Conservation (phyloP, 2,113 vertebrate species). For the Myiagra hebetior region DNA sequence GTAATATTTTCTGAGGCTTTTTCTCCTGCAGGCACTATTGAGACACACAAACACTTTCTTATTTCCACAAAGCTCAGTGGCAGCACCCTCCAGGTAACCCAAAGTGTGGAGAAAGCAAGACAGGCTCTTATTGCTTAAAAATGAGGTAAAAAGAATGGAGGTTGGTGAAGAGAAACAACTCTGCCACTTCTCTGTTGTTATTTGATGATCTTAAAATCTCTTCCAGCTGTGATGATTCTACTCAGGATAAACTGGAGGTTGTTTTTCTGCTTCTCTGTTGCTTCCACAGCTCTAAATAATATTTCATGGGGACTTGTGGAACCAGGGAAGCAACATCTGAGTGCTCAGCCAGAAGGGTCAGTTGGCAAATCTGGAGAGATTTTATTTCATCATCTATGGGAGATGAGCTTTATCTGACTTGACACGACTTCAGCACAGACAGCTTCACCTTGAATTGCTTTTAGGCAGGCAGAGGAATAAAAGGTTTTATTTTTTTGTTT, state of each 20-base stretch:
- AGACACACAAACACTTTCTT: background rate
- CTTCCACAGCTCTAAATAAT: background rate
- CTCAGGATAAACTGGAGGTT: background rate
- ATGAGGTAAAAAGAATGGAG: background rate
- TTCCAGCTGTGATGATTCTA: fast-evolving
- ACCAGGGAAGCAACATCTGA: background rate
- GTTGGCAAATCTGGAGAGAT: background rate
- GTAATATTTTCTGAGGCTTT: background rate
- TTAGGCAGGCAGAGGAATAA: background rate
- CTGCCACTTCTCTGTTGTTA: background rate
- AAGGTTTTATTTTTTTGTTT: background rate
- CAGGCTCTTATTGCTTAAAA: background rate
- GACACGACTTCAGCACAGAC: background rate
- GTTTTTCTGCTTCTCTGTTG: background rate
- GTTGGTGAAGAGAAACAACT: background rate
- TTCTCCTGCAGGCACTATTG: background rate
- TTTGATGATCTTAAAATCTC: background rate
- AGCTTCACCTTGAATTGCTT: background rate
- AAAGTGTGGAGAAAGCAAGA: background rate
- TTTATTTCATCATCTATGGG: background rate
- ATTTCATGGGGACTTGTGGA: background rate
- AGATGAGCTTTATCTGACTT: background rate
- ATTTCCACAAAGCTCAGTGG: background rate
- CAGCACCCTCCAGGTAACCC: background rate
- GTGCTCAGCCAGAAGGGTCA: background rate